phyloP scores from a whole-genome alignment of 1,140 invertebrate genomes.

The Zaprionus nigranus region DNA sequence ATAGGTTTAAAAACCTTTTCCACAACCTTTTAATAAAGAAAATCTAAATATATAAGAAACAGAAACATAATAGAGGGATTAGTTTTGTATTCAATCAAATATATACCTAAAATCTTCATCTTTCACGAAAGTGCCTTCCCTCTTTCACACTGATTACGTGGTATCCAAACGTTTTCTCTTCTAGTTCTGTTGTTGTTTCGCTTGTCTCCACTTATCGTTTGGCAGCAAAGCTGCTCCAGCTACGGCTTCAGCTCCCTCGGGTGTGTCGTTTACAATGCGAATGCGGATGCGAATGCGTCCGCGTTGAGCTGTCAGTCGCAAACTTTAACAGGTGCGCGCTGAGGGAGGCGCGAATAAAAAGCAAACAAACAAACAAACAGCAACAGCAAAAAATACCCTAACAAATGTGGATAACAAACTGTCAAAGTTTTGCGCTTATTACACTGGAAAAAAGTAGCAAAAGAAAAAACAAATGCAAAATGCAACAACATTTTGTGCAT shows the following conservation, averaged over 20 bases:
- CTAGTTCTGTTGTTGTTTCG: slow-evolving; percentile 13
- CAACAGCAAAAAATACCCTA: slow-evolving; percentile 51
- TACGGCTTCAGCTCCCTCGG: slow-evolving; percentile 39
- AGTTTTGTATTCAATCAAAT: no score
- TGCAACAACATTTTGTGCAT: slow-evolving; percentile 42
- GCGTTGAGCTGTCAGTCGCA: slow-evolving; percentile 54
- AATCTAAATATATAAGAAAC: no score
- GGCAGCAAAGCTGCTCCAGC: slow-evolving; percentile 16
- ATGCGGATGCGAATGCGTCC: slow-evolving; percentile 12
- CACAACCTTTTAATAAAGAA: no score
- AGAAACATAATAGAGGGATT: no score
- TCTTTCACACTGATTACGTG: neutral
- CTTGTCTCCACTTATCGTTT: slow-evolving; percentile 61
- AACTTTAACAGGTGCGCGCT: slow-evolving; percentile 73
- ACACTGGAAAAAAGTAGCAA: slow-evolving; percentile 45
- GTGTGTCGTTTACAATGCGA: slow-evolving; percentile 57
- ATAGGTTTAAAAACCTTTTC: no score
- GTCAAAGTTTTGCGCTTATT: slow-evolving; percentile 80
- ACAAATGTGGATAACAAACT: slow-evolving; percentile 81
- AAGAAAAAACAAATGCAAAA: slow-evolving; percentile 24
- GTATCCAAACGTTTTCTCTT: neutral
- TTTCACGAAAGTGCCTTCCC: no score
- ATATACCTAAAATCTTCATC: no score
- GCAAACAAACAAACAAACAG: slow-evolving; percentile 22
- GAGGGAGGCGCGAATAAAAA: slow-evolving; percentile 49